A percentile compares a stretch with the other conserved stretches of the same genome.
These are phyloP conservation scores for Napeogenes sylphis DNA, from an alignment of 2,888 invertebrate genomes.

Conservation along the genomic window DNA sequence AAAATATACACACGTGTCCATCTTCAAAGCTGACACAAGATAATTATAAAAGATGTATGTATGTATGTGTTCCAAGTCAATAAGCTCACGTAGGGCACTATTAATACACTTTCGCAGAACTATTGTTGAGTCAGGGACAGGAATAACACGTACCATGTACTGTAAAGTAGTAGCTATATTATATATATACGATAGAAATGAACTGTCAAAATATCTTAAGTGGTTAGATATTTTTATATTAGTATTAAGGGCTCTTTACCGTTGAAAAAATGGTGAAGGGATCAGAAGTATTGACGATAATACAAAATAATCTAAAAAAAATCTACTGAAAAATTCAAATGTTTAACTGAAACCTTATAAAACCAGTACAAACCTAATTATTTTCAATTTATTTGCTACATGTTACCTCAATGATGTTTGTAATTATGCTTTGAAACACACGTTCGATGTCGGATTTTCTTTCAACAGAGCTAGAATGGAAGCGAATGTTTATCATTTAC, in stretches of 20 bases:
- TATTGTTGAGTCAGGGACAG: conserved; percentile 37
- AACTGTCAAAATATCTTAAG: neutral
- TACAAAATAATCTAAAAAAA: no score
- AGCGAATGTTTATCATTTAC: neutral
- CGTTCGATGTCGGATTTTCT: no score
- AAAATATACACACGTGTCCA: neutral
- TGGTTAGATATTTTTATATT: neutral
- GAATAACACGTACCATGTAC: conserved; percentile 29
- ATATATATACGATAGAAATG: neutral
- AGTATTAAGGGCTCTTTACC: neutral
- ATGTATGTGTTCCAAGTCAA: conserved; percentile 20
- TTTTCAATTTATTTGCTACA: no score
- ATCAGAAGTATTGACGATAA: no score
- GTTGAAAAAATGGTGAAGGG: neutral
- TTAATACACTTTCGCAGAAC: conserved; percentile 35
- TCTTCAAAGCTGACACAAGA: neutral
- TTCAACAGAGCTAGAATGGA: neutral
- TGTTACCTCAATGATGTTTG: neutral
- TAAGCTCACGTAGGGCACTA: conserved; percentile 24
- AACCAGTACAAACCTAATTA: no score
- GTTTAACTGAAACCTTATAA: no score
- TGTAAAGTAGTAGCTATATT: neutral
- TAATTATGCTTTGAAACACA: neutral
- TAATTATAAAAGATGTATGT: neutral
- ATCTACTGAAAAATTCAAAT: no score